Evolutionary conservation across 2,797 vertebrate species (phyloP), one percentile per base, ranked within the genome.

Genomic region (Vespertilio murinus): DNA sequence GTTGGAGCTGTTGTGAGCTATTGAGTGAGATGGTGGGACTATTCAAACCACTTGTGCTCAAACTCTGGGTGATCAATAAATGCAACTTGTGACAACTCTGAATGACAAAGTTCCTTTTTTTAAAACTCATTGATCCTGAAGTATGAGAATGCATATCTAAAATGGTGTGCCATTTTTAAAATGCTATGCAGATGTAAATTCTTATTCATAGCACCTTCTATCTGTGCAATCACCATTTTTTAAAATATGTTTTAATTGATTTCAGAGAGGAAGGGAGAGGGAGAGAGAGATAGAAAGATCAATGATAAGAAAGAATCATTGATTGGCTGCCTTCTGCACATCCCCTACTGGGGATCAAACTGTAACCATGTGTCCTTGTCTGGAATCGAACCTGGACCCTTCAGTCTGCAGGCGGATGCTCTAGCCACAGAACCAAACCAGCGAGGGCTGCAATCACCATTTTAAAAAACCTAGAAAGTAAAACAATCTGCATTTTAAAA

Each of bases 401-500:
- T 61, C 59, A 61, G 28, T 61, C 12, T 0, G 0, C 2, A 61
- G 59, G 5, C 28, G 0, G 28, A 7, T 61, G 59, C 59, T 61
- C 59, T 61, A 61, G 30, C 13, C 12, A 30, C 1, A 6, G 59
- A 61, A 12, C 28, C 13, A 61, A 61, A 61, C 28, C 13, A 61
- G 59, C 59, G 14, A 61, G 59, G 28, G 28, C 28, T 89, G 89
- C 74, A 97, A 96, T 97, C 75, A 95, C 85, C 59, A 94, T 65
- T 38, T 42, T 12, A 33, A 81, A 78, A 96, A 97, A 96, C 88
- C 56, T 77, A 70, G 69, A 71, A 88, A 87, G 75, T 96, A 95
- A 96, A 96, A 97, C 65, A 96, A 96, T 91, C 69, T 92, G 64
- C 71, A 96, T 88, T 84, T 96, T 86, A 97, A 88, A 74, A 84